phyloP scores from a whole-genome alignment of 2,888 invertebrate species.

The Plemyria rubiginata region DNA sequence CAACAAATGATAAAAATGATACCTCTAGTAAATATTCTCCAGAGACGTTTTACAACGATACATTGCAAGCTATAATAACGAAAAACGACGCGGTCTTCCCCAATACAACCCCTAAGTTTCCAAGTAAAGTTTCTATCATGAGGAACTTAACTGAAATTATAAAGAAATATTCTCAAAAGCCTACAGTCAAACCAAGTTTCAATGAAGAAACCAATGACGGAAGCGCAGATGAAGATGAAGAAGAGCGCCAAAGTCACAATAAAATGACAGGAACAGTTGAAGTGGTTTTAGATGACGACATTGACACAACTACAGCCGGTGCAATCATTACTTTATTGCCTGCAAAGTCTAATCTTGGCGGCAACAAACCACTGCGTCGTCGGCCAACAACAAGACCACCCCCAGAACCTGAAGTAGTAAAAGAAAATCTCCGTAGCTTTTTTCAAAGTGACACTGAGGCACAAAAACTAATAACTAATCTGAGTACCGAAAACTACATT shows the following conservation, averaged over 20 bases:
- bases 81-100: slow-evolving; percentile 80
- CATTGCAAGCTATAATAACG: slow-evolving; percentile 86
- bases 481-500: slow-evolving; percentile 62
- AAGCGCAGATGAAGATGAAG: slow-evolving; percentile 49
- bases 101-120: slow-evolving; percentile 75
- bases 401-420: slow-evolving; percentile 50
- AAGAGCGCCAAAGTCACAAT: slow-evolving; percentile 59
- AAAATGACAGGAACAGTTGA: slow-evolving; percentile 76
- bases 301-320: slow-evolving; percentile 68
- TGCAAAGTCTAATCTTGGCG: slow-evolving; percentile 91
- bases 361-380: slow-evolving; percentile 88
- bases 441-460: slow-evolving; percentile 57
- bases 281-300: slow-evolving; percentile 74
- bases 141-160: slow-evolving; percentile 87
- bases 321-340: slow-evolving; percentile 87
- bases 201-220: slow-evolving; percentile 30
- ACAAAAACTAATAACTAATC: slow-evolving; percentile 57
- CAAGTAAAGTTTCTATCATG: slow-evolving; percentile 75
- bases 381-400: slow-evolving; percentile 81
- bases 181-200: slow-evolving; percentile 41
- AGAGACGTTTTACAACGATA: slow-evolving; percentile 86
- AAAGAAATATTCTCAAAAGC: slow-evolving; percentile 85
- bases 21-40: slow-evolving; percentile 71
- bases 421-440: slow-evolving; percentile 68
- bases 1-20: slow-evolving; percentile 70